Conservation (phyloP, 2,113 vertebrate genomes). For the Zosterops japonicus region DNA sequence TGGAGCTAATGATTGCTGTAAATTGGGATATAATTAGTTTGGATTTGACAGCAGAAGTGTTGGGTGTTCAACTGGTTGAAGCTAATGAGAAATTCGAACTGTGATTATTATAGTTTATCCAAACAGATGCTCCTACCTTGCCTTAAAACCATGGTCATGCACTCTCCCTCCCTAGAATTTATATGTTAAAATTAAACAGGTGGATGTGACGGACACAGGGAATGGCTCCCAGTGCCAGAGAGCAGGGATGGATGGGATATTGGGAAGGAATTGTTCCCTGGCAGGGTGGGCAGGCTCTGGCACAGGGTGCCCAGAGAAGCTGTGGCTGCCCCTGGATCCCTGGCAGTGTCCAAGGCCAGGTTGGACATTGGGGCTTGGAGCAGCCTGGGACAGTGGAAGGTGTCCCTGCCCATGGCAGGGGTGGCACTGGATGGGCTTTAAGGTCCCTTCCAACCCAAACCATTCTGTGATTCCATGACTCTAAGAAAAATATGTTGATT, state of each 20-base stretch:
- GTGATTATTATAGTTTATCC: background rate
- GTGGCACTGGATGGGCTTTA: accelerated
- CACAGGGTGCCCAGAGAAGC: background rate
- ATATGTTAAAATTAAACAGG: background rate
- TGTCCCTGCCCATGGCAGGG: background rate
- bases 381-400: background rate
- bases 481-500: background rate
- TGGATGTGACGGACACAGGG: background rate
- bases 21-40: background rate
- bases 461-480: background rate
- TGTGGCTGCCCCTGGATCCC: background rate
- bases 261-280: background rate
- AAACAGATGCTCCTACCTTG: background rate
- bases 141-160: background rate
- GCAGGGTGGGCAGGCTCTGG: background rate
- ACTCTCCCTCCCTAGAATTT: background rate
- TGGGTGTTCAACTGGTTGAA: background rate
- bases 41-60: background rate
- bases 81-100: background rate
- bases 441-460: too few species aligned
- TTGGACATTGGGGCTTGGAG: background rate
- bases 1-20: background rate
- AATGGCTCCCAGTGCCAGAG: background rate
- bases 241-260: accelerated
- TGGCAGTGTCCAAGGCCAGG: background rate